These are phyloP conservation scores for Sphaerophoria rueppellii DNA, from an alignment of 2,888 invertebrate species.

Conservation along the genomic window DNA sequence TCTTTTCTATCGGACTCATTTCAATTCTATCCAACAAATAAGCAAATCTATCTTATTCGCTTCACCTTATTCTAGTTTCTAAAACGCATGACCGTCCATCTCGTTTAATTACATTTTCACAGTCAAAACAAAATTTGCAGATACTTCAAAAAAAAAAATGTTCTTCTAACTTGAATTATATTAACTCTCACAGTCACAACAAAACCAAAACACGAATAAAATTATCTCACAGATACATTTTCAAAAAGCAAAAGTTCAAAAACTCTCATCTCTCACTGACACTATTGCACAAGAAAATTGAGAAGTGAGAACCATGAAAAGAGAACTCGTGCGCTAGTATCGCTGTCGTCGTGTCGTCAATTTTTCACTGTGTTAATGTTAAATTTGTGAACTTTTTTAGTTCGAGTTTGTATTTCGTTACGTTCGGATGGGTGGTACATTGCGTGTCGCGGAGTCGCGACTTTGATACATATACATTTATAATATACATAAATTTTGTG, in stretches of 20 bases:
- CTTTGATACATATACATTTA: conserved; percentile 73
- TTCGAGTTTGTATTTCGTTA: conserved; percentile 82
- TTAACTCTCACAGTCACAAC: conserved; percentile 43
- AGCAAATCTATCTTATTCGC: conserved; percentile 22
- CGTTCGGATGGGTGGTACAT: conserved; percentile 79
- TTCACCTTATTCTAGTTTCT: conserved; percentile 5
- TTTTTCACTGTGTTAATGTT: conserved; percentile 27
- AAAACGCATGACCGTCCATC: conserved; percentile 62
- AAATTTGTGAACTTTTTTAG: conserved; percentile 76
- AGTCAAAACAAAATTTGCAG: conserved; percentile 64
- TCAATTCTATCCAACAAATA: not conserved
- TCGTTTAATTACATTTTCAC: conserved; percentile 50
- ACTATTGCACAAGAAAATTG: conserved; percentile 21
- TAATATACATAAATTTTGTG: conserved; percentile 41
- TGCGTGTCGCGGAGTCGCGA: conserved; percentile 76
- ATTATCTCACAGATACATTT: conserved; percentile 49
- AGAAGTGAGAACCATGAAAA: conserved; percentile 27
- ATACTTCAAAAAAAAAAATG: conserved; percentile 8
- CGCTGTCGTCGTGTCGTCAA: not conserved
- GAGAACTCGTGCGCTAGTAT: conserved; percentile 62
- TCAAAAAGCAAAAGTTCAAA: conserved; percentile 3
- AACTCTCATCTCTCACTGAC: conserved; percentile 25
- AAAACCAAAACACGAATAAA: conserved; percentile 6
- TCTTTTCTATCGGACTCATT: conserved; percentile 28
- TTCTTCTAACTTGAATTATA: conserved; percentile 4